These are phyloP conservation scores for Acanthornis magna DNA, from an alignment of 2,797 vertebrate genomes.

Conservation along the genomic window DNA sequence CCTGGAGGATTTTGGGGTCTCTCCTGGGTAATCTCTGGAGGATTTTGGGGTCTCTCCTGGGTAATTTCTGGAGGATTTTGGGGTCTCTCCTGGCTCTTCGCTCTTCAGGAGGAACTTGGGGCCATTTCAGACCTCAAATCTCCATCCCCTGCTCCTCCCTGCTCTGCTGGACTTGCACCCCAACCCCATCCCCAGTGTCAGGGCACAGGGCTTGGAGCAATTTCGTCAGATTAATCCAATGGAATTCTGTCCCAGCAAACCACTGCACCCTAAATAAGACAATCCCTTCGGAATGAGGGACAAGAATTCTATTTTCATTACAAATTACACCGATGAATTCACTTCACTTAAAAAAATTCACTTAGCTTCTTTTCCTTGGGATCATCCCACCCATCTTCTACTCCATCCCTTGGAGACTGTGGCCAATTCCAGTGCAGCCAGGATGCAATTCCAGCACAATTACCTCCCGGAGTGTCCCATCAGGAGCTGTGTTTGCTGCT, in stretches of 20 bases:
- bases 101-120: neutral
- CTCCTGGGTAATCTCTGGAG: neutral
- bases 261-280: neutral
- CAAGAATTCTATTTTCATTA: neutral
- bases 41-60: too few relatives aligned
- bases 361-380: neutral
- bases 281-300: neutral
- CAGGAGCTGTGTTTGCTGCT: neutral
- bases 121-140: neutral
- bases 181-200: neutral
- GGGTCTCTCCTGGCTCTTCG: neutral
- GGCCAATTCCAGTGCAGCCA: neutral
- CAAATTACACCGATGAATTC: neutral
- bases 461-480: neutral
- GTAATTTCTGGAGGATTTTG: neutral
- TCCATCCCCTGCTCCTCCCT: neutral
- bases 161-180: neutral
- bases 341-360: neutral
- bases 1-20: too few relatives aligned
- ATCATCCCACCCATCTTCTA: neutral
- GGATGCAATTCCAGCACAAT: neutral
- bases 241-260: neutral
- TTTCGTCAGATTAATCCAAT: neutral
- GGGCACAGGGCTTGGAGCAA: neutral
- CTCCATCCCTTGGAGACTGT: neutral